Evolutionary conservation across 2,888 invertebrate genomes (phyloP).

Genomic region (Steinernema hermaphroditum): DNA sequence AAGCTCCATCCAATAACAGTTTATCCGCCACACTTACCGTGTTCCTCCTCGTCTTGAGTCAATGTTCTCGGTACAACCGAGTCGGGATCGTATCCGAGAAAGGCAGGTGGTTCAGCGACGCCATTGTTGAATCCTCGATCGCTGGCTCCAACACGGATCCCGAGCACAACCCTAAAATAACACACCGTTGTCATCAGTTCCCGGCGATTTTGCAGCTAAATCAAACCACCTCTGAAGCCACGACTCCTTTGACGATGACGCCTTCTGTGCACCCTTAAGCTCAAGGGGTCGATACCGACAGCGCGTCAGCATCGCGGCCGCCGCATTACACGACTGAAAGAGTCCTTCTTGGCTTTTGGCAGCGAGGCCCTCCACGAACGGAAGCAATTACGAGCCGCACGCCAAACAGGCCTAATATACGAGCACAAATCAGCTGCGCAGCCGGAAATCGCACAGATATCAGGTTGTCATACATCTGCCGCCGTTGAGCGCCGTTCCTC

Average conservation of each 20-base stretch:
- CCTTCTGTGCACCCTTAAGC: not conserved
- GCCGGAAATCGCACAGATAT: not conserved
- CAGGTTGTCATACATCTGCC: not conserved
- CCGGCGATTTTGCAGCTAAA: too few species aligned
- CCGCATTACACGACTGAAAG: conserved; percentile 10
- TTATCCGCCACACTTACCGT: too few species aligned
- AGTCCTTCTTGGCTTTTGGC: not conserved
- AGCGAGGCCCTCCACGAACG: not conserved
- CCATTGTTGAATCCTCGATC: conserved; percentile 35
- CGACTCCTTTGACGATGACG: not conserved
- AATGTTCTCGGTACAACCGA: conserved; percentile 32
- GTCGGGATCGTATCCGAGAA: conserved; percentile 36
- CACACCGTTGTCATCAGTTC: not conserved
- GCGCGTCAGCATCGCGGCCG: not conserved
- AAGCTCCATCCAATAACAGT: too few species aligned
- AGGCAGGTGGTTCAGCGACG: conserved; percentile 16
- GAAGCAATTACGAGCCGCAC: conserved; percentile 4
- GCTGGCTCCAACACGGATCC: not conserved
- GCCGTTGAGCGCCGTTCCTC: too few species aligned
- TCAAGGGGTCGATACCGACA: not conserved
- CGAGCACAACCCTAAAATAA: conserved; percentile 22
- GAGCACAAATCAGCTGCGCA: not conserved
- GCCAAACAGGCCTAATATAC: not conserved
- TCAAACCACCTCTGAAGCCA: not conserved
- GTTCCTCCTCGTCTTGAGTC: conserved; percentile 38